phyloP scores from a whole-genome alignment of 2,888 invertebrate species.

The Operophtera brumata region DNA sequence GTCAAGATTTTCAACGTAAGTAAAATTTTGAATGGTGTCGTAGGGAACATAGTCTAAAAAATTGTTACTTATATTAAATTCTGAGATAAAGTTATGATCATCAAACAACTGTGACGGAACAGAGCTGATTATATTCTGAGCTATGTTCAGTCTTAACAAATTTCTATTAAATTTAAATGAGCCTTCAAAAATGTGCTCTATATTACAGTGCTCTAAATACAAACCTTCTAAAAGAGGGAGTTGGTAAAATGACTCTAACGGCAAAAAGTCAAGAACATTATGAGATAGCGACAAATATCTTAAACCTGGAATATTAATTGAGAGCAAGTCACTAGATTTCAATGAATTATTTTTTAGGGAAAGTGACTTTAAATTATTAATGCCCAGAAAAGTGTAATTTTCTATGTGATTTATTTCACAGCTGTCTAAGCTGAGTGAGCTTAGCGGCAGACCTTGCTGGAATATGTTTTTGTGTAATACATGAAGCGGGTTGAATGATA shows the following conservation, averaged over 20 bases:
- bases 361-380: conserved; percentile 88
- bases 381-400: conserved; percentile 86
- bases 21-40: conserved; percentile 86
- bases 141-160: conserved; percentile 86
- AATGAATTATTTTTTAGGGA: conserved; percentile 88
- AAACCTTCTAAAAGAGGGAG: conserved; percentile 89
- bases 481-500: conserved; percentile 88
- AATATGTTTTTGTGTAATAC: conserved; percentile 87
- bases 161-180: conserved; percentile 88
- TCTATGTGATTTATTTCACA: conserved; percentile 88
- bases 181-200: conserved; percentile 84
- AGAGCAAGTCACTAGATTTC: conserved; percentile 84
- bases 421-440: conserved; percentile 86
- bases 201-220: conserved; percentile 85
- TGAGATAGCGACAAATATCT: conserved; percentile 86
- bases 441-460: conserved; percentile 87
- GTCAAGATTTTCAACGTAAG: conserved; percentile 86
- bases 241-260: conserved; percentile 85
- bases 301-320: conserved; percentile 88
- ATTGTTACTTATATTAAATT: conserved; percentile 88
- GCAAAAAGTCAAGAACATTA: conserved; percentile 89
- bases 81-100: conserved; percentile 85
- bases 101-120: conserved; percentile 85
- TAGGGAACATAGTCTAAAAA: conserved; percentile 88
- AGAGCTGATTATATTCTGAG: conserved; percentile 84